phyloP scores from a whole-genome alignment of 2,888 invertebrate species.

The Euphydryas editha region DNA sequence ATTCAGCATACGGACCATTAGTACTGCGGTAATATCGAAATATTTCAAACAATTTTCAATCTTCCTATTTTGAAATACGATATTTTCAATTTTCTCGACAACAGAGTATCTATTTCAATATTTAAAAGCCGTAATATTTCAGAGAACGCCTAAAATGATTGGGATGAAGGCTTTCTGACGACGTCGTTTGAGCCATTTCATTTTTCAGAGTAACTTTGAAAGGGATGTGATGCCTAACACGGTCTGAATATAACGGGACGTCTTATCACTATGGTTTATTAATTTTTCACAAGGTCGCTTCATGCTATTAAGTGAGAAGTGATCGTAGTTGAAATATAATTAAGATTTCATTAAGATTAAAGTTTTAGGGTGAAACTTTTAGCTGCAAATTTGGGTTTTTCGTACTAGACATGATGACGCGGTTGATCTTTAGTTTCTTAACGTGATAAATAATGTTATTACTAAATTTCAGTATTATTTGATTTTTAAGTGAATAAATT shows the following conservation, averaged over 20 bases:
- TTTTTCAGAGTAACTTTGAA: slow-evolving; percentile 65
- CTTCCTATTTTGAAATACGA: slow-evolving; percentile 39
- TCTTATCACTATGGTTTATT: slow-evolving; percentile 44
- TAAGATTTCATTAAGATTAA: background rate
- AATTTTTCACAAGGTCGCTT: slow-evolving; percentile 38
- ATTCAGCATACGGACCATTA: slow-evolving; percentile 26
- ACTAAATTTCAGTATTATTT: background rate
- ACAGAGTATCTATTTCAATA: slow-evolving; percentile 44
- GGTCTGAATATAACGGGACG: slow-evolving; percentile 18
- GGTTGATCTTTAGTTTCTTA: background rate
- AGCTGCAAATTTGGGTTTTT: background rate
- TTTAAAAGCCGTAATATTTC: slow-evolving; percentile 55
- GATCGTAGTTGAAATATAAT: background rate
- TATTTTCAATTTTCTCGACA: slow-evolving; percentile 39
- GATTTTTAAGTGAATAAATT: too few species aligned
- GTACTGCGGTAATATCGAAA: slow-evolving; percentile 28
- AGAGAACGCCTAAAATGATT: slow-evolving; percentile 59
- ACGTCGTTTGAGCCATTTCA: slow-evolving; percentile 59
- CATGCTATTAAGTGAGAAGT: background rate
- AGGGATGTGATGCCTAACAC: slow-evolving; percentile 21
- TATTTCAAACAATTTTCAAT: slow-evolving; percentile 41
- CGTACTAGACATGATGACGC: background rate
- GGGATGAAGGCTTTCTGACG: slow-evolving; percentile 59
- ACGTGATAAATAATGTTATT: background rate
- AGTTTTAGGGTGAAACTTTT: background rate